Percentiles rank a stretch among this genome's conserved stretches.
Evolutionary conservation across 2,888 invertebrate species (phyloP).

Genomic region (Eubasilissa splendida): DNA sequence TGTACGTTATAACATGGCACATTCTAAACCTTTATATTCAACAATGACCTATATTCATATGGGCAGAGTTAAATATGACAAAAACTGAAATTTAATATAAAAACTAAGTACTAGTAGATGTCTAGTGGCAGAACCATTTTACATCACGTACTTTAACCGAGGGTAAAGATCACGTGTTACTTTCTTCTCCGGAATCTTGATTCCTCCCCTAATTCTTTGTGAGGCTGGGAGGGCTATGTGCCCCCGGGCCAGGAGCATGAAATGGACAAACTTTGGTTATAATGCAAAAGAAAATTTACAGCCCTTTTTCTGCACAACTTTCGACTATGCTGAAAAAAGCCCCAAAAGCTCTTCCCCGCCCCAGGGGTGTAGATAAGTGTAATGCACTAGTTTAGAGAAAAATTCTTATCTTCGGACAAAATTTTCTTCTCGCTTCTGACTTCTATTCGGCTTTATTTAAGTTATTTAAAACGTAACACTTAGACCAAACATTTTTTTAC

Average conservation of each 20-base stretch:
- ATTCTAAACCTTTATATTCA: too few species aligned
- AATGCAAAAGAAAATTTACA: slow-evolving; percentile 45
- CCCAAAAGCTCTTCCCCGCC: slow-evolving; percentile 29
- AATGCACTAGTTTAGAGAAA: slow-evolving; percentile 34
- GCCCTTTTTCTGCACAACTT: slow-evolving; percentile 39
- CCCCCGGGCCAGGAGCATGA: slow-evolving; percentile 33
- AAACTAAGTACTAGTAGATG: too few species aligned
- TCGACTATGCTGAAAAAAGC: slow-evolving; percentile 19
- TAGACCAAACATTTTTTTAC: too few species aligned
- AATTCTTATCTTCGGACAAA: slow-evolving; percentile 19
- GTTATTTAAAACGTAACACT: too few species aligned
- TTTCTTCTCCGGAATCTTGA: slow-evolving; percentile 21
- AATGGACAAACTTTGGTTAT: slow-evolving; percentile 42
- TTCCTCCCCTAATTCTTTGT: slow-evolving; percentile 9
- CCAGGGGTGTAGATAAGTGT: slow-evolving; percentile 37
- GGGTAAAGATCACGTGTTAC: not conserved
- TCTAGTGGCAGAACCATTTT: too few species aligned
- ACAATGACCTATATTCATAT: too few species aligned
- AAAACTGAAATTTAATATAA: too few species aligned
- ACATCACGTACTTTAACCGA: too few species aligned
- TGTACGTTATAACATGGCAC: too few species aligned
- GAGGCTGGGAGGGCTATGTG: not conserved
- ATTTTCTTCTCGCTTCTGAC: slow-evolving; percentile 2
- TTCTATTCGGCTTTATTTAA: not conserved
- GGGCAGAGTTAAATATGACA: too few species aligned